Evolutionary conservation across 2,113 vertebrate species (phyloP).

Genomic region (Amphiprion percula): DNA sequence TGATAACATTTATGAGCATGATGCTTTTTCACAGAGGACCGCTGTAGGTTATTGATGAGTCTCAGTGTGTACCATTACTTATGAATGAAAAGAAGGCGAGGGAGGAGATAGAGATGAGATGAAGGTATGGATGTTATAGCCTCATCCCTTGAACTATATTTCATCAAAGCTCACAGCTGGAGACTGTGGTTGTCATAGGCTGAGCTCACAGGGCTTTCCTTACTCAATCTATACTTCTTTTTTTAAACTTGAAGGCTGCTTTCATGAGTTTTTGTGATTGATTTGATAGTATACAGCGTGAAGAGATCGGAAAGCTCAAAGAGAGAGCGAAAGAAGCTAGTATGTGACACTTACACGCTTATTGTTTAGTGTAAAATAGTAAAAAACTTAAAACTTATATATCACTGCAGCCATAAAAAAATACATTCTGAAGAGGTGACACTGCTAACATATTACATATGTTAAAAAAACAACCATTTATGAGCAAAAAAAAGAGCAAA

Average conservation of each 20-base stretch:
- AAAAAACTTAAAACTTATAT: background rate
- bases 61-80: constrained; percentile 80
- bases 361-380: background rate
- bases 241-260: constrained; percentile 26
- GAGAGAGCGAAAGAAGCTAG: background rate
- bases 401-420: background rate
- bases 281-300: constrained; percentile 23
- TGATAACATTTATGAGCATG: constrained; percentile 82
- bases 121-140: constrained; percentile 74
- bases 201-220: constrained; percentile 39
- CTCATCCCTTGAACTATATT: constrained; percentile 79
- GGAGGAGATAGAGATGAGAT: constrained; percentile 65
- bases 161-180: constrained; percentile 77
- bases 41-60: constrained; percentile 81
- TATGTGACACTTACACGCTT: background rate
- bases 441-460: constrained; percentile 16
- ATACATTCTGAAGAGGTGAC: background rate
- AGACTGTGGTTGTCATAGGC: constrained; percentile 65
- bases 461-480: background rate
- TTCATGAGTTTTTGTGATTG: constrained; percentile 44
- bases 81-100: constrained; percentile 79
- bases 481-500: constrained; percentile 1
- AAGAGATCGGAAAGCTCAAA: background rate
- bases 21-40: constrained; percentile 70
- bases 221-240: constrained; percentile 43